A percentile compares a stretch with the other conserved stretches of the same genome.
These are phyloP conservation scores for Lithophane leautieri DNA, from an alignment of 2,888 invertebrate species.

Conservation along the genomic window DNA sequence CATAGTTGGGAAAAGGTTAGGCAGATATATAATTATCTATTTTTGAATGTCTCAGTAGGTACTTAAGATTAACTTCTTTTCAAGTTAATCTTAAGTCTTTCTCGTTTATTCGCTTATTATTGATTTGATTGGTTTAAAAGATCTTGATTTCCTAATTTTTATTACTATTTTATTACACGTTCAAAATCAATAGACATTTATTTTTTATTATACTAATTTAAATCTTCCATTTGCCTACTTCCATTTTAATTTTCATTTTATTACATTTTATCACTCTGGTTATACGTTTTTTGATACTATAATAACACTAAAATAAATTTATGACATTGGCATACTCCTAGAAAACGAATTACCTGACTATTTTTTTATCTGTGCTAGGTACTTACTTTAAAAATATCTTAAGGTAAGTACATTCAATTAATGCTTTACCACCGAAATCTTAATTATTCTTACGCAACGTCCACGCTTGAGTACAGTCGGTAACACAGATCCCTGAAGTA, in stretches of 20 bases:
- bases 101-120: background rate
- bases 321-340: background rate
- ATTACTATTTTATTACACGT: slow-evolving; percentile 39
- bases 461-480: slow-evolving; percentile 49
- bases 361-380: slow-evolving; percentile 7
- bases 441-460: slow-evolving; percentile 65
- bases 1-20: background rate
- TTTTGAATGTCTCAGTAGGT: background rate
- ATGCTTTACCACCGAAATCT: slow-evolving; percentile 59
- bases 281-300: slow-evolving; percentile 7
- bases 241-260: slow-evolving; percentile 15
- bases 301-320: slow-evolving; percentile 5
- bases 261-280: slow-evolving; percentile 5
- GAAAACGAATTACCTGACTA: background rate
- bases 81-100: too few species aligned
- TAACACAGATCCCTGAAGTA: slow-evolving; percentile 33
- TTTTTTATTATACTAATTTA: slow-evolving; percentile 35
- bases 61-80: background rate
- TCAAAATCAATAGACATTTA: slow-evolving; percentile 25
- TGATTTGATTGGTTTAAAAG: background rate
- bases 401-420: slow-evolving; percentile 49
- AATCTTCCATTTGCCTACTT: slow-evolving; percentile 27
- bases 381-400: slow-evolving; percentile 9
- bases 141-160: slow-evolving; percentile 15
- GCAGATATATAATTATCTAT: background rate